Evolutionary conservation across 2,888 invertebrate species (phyloP).

Genomic region (Orchesellides sinensis): DNA sequence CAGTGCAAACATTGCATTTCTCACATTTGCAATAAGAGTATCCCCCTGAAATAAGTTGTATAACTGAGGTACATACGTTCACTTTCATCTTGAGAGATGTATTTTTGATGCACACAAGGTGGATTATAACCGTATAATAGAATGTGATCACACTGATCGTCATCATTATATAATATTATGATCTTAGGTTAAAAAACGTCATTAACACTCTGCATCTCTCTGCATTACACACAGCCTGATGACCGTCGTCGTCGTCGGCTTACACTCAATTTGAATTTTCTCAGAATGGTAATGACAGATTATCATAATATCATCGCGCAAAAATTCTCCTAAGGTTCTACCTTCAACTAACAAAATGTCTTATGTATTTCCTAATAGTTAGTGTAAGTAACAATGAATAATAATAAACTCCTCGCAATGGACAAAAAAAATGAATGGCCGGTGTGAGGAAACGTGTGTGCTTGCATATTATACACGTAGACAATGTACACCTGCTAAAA

Average conservation of each 20-base stretch:
- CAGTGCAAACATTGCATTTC: background rate
- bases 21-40: too few relatives aligned
- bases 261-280: too few relatives aligned
- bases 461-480: background rate
- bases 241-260: background rate
- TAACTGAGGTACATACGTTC: conserved; percentile 15
- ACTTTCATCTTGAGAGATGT: conserved; percentile 17
- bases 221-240: too few relatives aligned
- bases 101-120: too few relatives aligned
- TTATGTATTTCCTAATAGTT: too few relatives aligned
- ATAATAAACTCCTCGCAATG: background rate
- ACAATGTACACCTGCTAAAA: too few relatives aligned
- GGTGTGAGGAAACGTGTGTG: background rate
- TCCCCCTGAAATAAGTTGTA: too few relatives aligned
- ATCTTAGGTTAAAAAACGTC: too few relatives aligned
- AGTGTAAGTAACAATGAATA: background rate
- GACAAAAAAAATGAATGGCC: background rate
- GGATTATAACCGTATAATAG: too few relatives aligned
- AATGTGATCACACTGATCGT: too few relatives aligned
- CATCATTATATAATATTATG: too few relatives aligned
- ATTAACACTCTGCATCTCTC: conserved; percentile 3
- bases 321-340: background rate
- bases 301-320: too few relatives aligned
- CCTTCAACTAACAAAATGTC: background rate
- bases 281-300: background rate